Evolutionary conservation across 2,888 invertebrate genomes (phyloP).

Genomic region (Prosopocoilus inquinatus): DNA sequence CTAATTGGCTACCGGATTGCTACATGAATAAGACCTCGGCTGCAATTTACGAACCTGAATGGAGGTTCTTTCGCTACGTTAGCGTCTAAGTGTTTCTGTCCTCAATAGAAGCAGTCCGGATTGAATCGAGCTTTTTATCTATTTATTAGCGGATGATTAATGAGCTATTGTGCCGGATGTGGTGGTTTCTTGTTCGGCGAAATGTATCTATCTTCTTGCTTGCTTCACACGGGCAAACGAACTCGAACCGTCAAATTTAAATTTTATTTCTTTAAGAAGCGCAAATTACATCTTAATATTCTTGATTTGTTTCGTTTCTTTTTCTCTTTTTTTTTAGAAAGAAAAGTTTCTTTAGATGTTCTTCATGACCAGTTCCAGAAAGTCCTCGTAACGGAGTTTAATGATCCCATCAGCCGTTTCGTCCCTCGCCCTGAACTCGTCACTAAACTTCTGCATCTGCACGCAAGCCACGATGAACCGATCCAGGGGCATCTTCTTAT

Average conservation of each 20-base stretch:
- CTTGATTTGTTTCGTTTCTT: too few relatives aligned
- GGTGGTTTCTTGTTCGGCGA: too few relatives aligned
- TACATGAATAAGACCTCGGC: conserved; percentile 20
- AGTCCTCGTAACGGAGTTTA: conserved; percentile 44
- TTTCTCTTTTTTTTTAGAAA: too few relatives aligned
- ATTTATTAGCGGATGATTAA: conserved; percentile 17
- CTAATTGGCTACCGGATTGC: conserved; percentile 33
- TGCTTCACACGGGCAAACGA: too few relatives aligned
- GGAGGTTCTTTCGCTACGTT: conserved; percentile 16
- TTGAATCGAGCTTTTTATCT: conserved; percentile 11
- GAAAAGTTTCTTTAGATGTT: too few relatives aligned
- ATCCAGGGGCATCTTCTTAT: conserved; percentile 51
- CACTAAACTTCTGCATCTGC: conserved; percentile 45
- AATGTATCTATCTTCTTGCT: too few relatives aligned
- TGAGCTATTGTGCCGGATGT: not conserved
- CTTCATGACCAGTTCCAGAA: conserved; percentile 51
- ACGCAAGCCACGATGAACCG: conserved; percentile 46
- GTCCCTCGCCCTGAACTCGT: conserved; percentile 44
- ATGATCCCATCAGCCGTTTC: conserved; percentile 39
- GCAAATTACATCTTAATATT: too few relatives aligned
- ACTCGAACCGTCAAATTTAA: too few relatives aligned
- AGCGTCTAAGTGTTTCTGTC: conserved; percentile 16
- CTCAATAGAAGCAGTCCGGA: conserved; percentile 3
- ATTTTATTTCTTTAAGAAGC: too few relatives aligned
- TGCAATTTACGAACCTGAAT: conserved; percentile 18